Conservation (phyloP, 2,113 vertebrate species). For the Pomatostomus ruficeps region DNA sequence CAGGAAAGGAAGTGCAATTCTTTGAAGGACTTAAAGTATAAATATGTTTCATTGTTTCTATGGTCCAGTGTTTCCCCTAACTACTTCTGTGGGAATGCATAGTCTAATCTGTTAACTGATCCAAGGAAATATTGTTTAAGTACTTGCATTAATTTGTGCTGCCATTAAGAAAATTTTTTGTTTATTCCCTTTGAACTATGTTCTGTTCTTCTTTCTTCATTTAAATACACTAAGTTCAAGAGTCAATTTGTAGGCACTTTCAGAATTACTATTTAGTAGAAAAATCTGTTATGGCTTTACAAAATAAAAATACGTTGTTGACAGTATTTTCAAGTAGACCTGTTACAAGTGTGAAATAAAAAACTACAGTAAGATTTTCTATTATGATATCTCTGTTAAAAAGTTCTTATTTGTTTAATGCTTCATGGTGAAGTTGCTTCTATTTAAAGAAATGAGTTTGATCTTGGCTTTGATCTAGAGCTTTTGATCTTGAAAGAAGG, state of each 20-base stretch:
- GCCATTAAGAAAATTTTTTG: neutral
- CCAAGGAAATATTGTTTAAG: neutral
- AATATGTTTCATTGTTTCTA: neutral
- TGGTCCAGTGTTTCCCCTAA: neutral
- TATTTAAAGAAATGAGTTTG: constrained; percentile 73
- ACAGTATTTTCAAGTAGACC: neutral
- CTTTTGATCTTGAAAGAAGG: constrained; percentile 79
- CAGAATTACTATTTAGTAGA: neutral
- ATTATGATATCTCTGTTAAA: constrained; percentile 14
- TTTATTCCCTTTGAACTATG: neutral
- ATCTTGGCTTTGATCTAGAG: constrained; percentile 77
- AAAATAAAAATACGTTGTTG: neutral
- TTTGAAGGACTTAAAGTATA: neutral
- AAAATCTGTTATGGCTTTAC: constrained; percentile 27
- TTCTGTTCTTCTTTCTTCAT: neutral
- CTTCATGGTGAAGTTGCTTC: constrained; percentile 63
- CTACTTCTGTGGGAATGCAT: neutral
- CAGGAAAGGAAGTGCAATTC: neutral
- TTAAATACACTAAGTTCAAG: neutral
- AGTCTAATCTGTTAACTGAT: neutral
- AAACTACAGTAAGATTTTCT: constrained; percentile 53
- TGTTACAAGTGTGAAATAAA: constrained; percentile 40
- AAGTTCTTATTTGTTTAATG: constrained; percentile 45
- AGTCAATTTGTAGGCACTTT: neutral
- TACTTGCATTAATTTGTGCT: neutral